A percentile compares a stretch with the other conserved stretches of the same genome.
These are phyloP conservation scores for Tenodera sinensis DNA, from an alignment of 2,888 invertebrate genomes.

Conservation along the genomic window DNA sequence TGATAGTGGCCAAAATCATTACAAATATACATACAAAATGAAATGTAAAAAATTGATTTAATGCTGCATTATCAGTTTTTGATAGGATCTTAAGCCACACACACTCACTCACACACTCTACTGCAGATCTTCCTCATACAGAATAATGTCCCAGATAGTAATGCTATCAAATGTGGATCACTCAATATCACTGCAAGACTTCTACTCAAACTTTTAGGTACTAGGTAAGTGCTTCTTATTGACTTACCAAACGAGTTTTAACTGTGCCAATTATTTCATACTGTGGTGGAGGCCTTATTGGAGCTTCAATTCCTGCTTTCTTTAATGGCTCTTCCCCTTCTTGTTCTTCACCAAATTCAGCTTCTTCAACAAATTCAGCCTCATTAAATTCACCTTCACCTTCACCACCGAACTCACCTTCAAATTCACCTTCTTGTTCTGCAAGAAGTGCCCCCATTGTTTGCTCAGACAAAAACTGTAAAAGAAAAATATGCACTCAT, in stretches of 20 bases:
- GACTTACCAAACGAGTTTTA: conserved; percentile 21
- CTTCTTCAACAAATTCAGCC: background rate
- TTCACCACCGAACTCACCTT: background rate
- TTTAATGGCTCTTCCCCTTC: no score
- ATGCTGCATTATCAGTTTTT: no score
- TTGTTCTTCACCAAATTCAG: background rate
- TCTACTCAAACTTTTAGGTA: no score
- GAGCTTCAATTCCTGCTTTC: background rate
- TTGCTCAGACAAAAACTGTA: conserved; percentile 41
- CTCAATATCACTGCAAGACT: no score
- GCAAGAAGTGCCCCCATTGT: conserved; percentile 34
- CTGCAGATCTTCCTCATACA: no score
- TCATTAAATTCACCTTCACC: conserved; percentile 2
- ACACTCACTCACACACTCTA: no score
- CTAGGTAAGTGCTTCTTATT: background rate
- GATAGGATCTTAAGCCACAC: no score
- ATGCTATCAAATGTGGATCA: no score
- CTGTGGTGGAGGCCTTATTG: background rate
- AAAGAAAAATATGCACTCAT: background rate
- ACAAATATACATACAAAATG: no score
- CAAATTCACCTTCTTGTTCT: conserved; percentile 34
- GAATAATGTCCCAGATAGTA: no score
- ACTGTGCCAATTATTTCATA: conserved; percentile 31
- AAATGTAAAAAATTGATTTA: no score
- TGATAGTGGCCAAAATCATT: no score